A percentile compares a stretch with the other conserved stretches of the same genome.
phyloP scores from a whole-genome alignment of 2,888 invertebrate species.

The Cremastinae sp. region DNA sequence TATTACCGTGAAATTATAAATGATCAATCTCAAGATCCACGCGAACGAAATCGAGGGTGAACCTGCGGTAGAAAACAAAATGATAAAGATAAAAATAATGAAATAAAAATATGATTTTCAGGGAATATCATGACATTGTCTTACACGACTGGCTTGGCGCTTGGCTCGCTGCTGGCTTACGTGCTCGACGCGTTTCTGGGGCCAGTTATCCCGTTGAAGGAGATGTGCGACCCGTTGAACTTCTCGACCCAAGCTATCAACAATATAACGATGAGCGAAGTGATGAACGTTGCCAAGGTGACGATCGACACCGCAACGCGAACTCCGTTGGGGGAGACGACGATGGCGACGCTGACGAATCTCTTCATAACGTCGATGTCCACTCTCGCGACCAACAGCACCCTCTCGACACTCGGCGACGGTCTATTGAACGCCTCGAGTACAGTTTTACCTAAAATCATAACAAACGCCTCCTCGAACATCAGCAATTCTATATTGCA shows the following conservation, averaged over 20 bases:
- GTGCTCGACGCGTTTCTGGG: constrained; percentile 83
- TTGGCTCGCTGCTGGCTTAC: constrained; percentile 92
- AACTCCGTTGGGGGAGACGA: constrained; percentile 67
- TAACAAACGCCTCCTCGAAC: constrained; percentile 70
- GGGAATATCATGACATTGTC: constrained; percentile 97
- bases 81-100: too few relatives aligned
- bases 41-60: too few relatives aligned
- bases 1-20: too few relatives aligned
- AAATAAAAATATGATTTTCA: constrained; percentile 76
- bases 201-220: constrained; percentile 74
- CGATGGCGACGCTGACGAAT: constrained; percentile 68
- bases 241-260: constrained; percentile 61
- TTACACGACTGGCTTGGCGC: constrained; percentile 92
- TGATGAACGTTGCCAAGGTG: constrained; percentile 63
- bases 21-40: too few relatives aligned
- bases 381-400: constrained; percentile 68
- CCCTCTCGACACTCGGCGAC: constrained; percentile 65
- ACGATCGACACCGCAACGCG: constrained; percentile 70
- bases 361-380: constrained; percentile 69
- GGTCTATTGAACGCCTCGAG: constrained; percentile 67
- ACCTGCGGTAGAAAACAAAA: too few relatives aligned
- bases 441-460: constrained; percentile 70
- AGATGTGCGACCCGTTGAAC: constrained; percentile 71
- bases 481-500: constrained; percentile 72
- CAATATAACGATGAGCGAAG: constrained; percentile 69